Conservation (phyloP, 1,140 invertebrate genomes). For the Zaprionus lachaisei region DNA sequence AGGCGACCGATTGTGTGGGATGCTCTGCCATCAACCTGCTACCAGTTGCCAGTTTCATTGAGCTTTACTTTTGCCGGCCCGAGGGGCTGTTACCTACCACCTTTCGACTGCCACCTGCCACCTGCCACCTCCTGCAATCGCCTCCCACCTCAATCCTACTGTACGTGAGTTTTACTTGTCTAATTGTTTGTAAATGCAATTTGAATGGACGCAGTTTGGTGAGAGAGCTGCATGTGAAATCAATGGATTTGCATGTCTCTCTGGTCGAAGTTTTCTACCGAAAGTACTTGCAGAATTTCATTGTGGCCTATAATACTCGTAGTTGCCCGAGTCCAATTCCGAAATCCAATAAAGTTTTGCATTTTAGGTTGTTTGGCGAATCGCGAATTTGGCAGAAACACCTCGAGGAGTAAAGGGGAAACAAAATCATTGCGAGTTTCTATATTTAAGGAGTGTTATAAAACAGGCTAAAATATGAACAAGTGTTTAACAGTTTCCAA, state of each 20-base stretch:
- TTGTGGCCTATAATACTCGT: constrained; percentile 8
- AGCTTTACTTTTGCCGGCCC: constrained; percentile 23
- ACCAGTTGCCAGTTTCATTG: constrained; percentile 13
- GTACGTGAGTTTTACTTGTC: constrained; percentile 56
- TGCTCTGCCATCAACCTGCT: constrained; percentile 9
- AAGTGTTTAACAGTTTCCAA: too few species aligned
- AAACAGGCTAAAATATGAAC: too few species aligned
- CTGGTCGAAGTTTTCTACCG: constrained; percentile 7
- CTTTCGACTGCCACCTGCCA: too few species aligned
- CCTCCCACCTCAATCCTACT: constrained; percentile 8
- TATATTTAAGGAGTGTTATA: too few species aligned
- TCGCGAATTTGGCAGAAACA: neutral
- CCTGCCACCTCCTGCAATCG: too few species aligned
- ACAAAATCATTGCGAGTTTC: too few species aligned
- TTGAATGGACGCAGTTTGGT: constrained; percentile 32
- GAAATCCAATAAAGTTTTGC: constrained; percentile 2
- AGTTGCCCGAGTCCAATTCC: neutral
- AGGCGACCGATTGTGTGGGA: constrained; percentile 40
- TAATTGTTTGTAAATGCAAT: constrained; percentile 65
- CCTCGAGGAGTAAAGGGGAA: neutral
- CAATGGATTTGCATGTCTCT: constrained; percentile 45
- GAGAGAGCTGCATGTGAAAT: constrained; percentile 35
- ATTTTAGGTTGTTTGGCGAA: neutral
- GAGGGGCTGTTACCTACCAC: constrained; percentile 9
- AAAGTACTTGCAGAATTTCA: constrained; percentile 8